These are phyloP conservation scores for Eupithecia pulchellata DNA, from an alignment of 2,888 invertebrate species.

Conservation along the genomic window DNA sequence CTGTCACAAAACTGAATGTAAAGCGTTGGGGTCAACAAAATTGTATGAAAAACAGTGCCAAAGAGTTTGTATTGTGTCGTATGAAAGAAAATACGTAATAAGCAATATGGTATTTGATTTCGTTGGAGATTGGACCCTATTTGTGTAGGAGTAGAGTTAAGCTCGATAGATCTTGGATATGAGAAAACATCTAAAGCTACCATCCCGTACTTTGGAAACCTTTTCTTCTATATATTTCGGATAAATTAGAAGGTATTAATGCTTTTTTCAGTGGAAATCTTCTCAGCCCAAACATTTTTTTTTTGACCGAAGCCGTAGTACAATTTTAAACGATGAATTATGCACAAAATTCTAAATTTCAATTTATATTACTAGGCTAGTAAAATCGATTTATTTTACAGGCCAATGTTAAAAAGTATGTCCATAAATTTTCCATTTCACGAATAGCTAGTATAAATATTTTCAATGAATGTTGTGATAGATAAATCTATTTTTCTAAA, in stretches of 20 bases:
- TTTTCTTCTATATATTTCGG: not conserved
- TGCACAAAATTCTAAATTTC: too few relatives aligned
- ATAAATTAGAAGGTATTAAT: not conserved
- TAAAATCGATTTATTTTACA: not conserved
- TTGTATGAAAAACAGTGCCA: conserved; percentile 45
- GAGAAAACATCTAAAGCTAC: not conserved
- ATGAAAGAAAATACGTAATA: conserved; percentile 42
- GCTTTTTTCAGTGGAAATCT: not conserved
- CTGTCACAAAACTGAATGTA: conserved; percentile 15
- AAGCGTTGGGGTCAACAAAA: conserved; percentile 39
- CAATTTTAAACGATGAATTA: not conserved
- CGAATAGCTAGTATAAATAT: not conserved
- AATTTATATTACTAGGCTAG: not conserved
- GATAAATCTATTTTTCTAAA: conserved; percentile 1
- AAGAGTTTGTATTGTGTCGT: conserved; percentile 41
- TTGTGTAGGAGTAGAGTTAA: conserved; percentile 15
- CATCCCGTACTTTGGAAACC: conserved; percentile 14
- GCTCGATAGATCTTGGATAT: not conserved
- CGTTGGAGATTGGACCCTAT: conserved; percentile 29
- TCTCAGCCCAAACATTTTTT: not conserved
- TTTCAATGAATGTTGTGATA: not conserved
- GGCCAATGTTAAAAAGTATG: not conserved
- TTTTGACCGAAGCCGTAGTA: not conserved
- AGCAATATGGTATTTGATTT: conserved; percentile 29
- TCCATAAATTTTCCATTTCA: not conserved